Evolutionary conservation across 2,888 invertebrate species (phyloP).

Genomic region (Trisateles emortualis): DNA sequence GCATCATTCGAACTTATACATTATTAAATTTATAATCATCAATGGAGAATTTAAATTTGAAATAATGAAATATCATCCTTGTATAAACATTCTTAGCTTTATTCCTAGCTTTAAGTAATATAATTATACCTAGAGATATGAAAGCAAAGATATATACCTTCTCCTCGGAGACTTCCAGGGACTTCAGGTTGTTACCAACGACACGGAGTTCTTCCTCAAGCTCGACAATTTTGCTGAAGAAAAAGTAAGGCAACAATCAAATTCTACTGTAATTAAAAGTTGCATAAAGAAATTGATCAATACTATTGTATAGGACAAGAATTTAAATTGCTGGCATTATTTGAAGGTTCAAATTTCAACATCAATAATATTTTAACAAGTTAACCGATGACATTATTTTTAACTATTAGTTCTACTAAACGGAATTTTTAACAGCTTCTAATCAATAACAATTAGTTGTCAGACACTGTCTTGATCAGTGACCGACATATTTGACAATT

Average conservation of each 20-base stretch:
- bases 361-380: conserved; percentile 21
- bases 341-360: no score
- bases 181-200: conserved; percentile 99
- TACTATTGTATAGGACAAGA: neutral
- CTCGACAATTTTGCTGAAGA: conserved; percentile 98
- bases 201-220: conserved; percentile 99
- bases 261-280: conserved; percentile 57
- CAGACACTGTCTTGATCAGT: conserved; percentile 51
- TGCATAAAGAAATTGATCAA: neutral
- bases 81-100: conserved; percentile 13
- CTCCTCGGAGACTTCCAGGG: conserved; percentile 99
- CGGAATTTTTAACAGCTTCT: conserved; percentile 47
- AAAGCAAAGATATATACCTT: conserved; percentile 90
- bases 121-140: conserved; percentile 8
- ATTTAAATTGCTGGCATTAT: conserved; percentile 2
- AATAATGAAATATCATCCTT: neutral
- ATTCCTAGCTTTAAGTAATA: conserved; percentile 13
- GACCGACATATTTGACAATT: conserved; percentile 64
- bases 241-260: conserved; percentile 64
- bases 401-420: conserved; percentile 38
- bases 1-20: conserved; percentile 64
- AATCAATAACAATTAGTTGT: conserved; percentile 57
- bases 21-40: neutral
- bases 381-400: conserved; percentile 28
- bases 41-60: neutral